Evolutionary conservation across 1,140 invertebrate genomes (phyloP).

Genomic region (Glossosoma conforme): DNA sequence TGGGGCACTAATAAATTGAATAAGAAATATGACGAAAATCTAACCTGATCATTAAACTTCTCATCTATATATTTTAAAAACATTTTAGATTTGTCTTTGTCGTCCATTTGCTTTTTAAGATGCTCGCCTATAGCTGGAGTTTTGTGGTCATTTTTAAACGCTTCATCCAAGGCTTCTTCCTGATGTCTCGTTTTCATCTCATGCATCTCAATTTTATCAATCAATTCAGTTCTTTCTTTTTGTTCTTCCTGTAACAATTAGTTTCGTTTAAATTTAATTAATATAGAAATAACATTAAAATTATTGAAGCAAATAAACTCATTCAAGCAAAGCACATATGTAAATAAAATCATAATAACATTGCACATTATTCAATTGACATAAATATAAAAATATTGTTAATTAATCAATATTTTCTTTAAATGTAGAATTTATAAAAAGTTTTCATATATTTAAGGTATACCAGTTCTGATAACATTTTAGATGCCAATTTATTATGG

Average conservation of each 20-base stretch:
- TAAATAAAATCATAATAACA: too few species aligned
- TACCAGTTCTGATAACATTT: constrained; percentile 19
- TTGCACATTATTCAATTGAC: too few species aligned
- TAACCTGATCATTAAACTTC: constrained; percentile 18
- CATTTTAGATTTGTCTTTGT: constrained; percentile 5
- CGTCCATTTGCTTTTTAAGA: constrained; percentile 18
- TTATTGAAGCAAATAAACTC: too few species aligned
- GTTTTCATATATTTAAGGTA: too few species aligned
- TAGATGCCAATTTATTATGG: constrained; percentile 12
- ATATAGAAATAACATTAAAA: too few species aligned
- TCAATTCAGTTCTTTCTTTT: constrained; percentile 16
- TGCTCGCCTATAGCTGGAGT: constrained; percentile 9
- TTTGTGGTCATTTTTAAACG: constrained; percentile 3
- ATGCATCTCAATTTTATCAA: constrained; percentile 18
- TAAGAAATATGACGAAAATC: neutral
- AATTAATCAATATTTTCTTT: too few species aligned
- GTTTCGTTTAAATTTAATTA: too few species aligned
- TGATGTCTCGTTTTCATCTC: constrained; percentile 8
- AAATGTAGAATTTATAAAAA: too few species aligned
- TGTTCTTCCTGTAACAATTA: constrained; percentile 1
- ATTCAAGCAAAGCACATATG: too few species aligned
- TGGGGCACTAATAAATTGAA: neutral
- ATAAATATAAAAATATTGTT: too few species aligned
- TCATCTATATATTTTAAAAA: constrained; percentile 10
- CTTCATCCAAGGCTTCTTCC: neutral